These are phyloP conservation scores for Sminthopsis crassicaudata DNA, from an alignment of 2,113 vertebrate genomes.

Conservation along the genomic window DNA sequence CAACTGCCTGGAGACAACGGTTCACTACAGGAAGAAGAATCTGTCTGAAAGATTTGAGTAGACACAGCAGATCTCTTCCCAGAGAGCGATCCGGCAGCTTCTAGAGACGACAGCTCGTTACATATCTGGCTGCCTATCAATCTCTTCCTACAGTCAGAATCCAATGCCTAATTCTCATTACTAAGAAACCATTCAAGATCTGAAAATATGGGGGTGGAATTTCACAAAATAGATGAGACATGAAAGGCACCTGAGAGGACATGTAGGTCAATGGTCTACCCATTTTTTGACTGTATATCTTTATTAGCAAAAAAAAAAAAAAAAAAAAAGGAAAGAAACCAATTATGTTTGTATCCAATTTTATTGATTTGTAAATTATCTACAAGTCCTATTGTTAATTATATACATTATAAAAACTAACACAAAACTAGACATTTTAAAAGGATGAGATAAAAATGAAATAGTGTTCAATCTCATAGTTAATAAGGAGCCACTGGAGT, in stretches of 20 bases:
- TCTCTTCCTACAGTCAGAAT: not conserved
- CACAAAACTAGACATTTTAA: not conserved
- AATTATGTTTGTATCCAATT: not conserved
- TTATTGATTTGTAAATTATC: not conserved
- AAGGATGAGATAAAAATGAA: not conserved
- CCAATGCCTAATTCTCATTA: conserved; percentile 8
- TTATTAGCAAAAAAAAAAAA: not conserved
- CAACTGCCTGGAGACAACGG: too few relatives aligned
- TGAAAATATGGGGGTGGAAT: not conserved
- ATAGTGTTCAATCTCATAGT: not conserved
- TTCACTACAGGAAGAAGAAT: too few relatives aligned
- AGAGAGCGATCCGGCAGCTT: too few relatives aligned
- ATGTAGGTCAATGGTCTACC: not conserved
- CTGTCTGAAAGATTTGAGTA: too few relatives aligned
- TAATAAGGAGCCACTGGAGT: not conserved
- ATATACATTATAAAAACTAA: not conserved
- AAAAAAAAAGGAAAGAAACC: too few relatives aligned
- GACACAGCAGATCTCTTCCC: too few relatives aligned
- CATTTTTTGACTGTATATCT: not conserved
- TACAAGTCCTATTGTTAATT: not conserved
- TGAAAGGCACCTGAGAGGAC: not conserved
- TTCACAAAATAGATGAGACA: not conserved
- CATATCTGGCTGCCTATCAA: not conserved
- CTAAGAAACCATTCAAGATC: conserved; percentile 1
- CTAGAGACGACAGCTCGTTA: too few relatives aligned